A percentile compares a stretch with the other conserved stretches of the same genome.
These are phyloP conservation scores for Zaprionus ghesquierei DNA, from an alignment of 1,140 invertebrate genomes.

Conservation along the genomic window DNA sequence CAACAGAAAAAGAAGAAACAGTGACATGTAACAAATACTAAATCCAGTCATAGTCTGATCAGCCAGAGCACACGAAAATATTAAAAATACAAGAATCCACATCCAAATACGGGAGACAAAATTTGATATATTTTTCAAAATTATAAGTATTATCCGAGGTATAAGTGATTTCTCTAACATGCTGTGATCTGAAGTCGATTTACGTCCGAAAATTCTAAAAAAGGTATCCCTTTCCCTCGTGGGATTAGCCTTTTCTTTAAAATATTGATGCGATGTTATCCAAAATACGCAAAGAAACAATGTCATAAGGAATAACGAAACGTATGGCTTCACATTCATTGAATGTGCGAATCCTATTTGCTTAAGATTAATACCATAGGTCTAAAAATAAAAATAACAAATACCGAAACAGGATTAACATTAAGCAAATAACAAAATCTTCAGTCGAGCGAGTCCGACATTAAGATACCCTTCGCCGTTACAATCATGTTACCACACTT, in stretches of 20 bases:
- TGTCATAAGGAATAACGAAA: constrained; percentile 92
- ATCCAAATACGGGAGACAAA: constrained; percentile 97
- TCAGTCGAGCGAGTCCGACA: not conserved
- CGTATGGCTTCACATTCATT: constrained; percentile 85
- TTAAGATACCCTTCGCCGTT: too few relatives aligned
- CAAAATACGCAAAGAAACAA: constrained; percentile 97
- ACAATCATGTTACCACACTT: too few relatives aligned
- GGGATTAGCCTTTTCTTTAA: constrained; percentile 87
- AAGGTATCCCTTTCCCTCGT: constrained; percentile 85
- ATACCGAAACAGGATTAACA: too few relatives aligned
- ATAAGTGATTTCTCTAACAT: constrained; percentile 66
- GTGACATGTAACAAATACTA: constrained; percentile 97
- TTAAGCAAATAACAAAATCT: not conserved
- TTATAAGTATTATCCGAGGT: constrained; percentile 84
- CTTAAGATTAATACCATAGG: constrained; percentile 86
- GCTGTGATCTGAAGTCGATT: constrained; percentile 84
- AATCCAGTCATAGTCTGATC: constrained; percentile 95
- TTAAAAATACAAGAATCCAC: constrained; percentile 94
- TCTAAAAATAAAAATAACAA: constrained; percentile 30
- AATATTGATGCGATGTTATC: constrained; percentile 95
- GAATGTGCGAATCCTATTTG: constrained; percentile 94
- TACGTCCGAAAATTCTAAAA: constrained; percentile 89
- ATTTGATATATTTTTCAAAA: constrained; percentile 86
- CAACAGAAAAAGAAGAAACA: constrained; percentile 96
- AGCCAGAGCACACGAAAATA: constrained; percentile 95